These are phyloP conservation scores for Trachelus troglodyta DNA, from an alignment of 2,888 invertebrate genomes.

Conservation along the genomic window DNA sequence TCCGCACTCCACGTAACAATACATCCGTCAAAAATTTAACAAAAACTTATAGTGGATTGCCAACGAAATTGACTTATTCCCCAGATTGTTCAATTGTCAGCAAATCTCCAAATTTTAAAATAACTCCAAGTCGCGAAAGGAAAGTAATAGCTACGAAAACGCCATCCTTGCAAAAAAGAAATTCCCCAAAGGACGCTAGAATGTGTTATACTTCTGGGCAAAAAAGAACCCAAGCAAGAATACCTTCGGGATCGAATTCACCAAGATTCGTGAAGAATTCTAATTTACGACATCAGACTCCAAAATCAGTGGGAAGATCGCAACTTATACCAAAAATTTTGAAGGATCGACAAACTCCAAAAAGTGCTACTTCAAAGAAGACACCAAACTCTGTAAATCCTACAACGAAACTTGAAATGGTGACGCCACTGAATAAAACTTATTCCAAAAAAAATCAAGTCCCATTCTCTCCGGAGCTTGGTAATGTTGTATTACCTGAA, in stretches of 20 bases:
- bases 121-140: slow-evolving; percentile 7
- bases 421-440: slow-evolving; percentile 25
- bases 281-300: not conserved
- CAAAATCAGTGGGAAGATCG: not conserved
- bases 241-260: not conserved
- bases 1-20: not conserved
- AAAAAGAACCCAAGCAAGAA: not conserved
- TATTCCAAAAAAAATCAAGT: slow-evolving; percentile 20
- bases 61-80: slow-evolving; percentile 5
- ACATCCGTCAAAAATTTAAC: not conserved
- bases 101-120: slow-evolving; percentile 52
- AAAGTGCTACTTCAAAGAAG: not conserved
- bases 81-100: slow-evolving; percentile 50
- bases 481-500: not conserved
- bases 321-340: not conserved
- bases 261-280: not conserved
- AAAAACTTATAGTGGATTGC: not conserved
- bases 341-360: not conserved
- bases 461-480: not conserved
- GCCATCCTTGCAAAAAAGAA: not conserved
- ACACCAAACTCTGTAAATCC: not conserved
- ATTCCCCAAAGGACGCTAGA: not conserved
- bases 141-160: not conserved
- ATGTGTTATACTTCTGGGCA: not conserved
- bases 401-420: not conserved